Evolutionary conservation across 2,113 vertebrate genomes (phyloP).

Genomic region (Stegostoma tigrinum): DNA sequence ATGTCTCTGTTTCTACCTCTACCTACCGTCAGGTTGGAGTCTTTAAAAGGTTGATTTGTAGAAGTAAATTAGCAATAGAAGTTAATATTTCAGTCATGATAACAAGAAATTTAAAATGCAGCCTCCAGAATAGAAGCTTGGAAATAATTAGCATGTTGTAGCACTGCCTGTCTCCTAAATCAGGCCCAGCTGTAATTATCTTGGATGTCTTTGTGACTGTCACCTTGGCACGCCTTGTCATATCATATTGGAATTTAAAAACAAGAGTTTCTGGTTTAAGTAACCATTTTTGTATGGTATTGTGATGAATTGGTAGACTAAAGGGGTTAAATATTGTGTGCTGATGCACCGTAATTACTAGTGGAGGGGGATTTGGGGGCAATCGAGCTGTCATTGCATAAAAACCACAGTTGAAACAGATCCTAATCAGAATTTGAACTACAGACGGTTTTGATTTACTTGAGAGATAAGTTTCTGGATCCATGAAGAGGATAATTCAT

Average conservation of each 20-base stretch:
- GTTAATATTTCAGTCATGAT: background rate
- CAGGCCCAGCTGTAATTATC: background rate
- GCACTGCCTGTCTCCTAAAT: background rate
- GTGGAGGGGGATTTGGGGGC: too few relatives aligned
- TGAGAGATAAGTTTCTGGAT: background rate
- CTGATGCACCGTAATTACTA: background rate
- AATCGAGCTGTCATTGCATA: background rate
- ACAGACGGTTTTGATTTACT: background rate
- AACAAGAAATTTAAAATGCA: background rate
- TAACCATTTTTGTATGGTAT: background rate
- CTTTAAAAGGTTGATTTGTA: background rate
- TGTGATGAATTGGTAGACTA: background rate
- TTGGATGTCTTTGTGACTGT: background rate
- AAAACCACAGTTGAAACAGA: background rate
- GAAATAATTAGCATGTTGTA: background rate
- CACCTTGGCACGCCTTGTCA: background rate
- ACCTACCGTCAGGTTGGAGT: too few relatives aligned
- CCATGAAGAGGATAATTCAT: background rate
- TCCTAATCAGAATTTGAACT: background rate
- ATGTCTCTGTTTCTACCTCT: too few relatives aligned
- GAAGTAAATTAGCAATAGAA: background rate
- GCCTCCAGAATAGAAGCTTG: background rate
- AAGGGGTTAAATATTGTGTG: background rate
- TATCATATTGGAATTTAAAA: background rate
- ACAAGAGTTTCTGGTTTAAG: background rate